These are phyloP conservation scores for Hydrotaea cyrtoneurina DNA, from an alignment of 2,888 invertebrate genomes.

Conservation along the genomic window DNA sequence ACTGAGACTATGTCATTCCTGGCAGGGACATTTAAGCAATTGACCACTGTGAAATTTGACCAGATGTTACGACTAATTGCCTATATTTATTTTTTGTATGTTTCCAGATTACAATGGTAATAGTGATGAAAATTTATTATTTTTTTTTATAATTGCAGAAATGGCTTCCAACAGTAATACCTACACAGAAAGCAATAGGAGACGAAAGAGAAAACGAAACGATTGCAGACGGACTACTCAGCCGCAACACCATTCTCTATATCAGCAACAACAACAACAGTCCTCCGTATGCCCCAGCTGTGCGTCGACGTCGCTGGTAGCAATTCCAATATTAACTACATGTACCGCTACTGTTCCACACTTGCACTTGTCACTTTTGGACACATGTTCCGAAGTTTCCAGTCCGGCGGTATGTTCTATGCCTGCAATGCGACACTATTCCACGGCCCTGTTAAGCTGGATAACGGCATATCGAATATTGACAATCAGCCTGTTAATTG, in stretches of 20 bases:
- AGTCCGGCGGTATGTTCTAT: background rate
- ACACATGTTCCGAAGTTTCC: slow-evolving; percentile 15
- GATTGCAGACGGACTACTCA: slow-evolving; percentile 27
- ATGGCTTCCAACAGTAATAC: slow-evolving; percentile 76
- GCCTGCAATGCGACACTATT: slow-evolving; percentile 39
- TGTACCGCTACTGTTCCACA: slow-evolving; percentile 16
- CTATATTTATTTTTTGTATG: too few relatives aligned
- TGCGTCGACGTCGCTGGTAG: background rate
- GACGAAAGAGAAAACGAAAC: slow-evolving; percentile 68
- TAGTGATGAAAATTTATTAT: too few relatives aligned
- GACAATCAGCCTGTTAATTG: slow-evolving; percentile 78
- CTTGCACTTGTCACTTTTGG: slow-evolving; percentile 6
- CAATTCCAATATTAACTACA: slow-evolving; percentile 4
- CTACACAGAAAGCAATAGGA: slow-evolving; percentile 58
- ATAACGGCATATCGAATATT: slow-evolving; percentile 78
- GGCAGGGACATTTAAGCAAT: too few relatives aligned
- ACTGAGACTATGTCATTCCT: too few relatives aligned
- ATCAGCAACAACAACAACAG: slow-evolving; percentile 37
- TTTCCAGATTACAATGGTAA: too few relatives aligned
- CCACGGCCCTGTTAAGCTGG: slow-evolving; percentile 72
- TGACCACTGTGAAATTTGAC: too few relatives aligned
- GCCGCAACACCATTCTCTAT: slow-evolving; percentile 56
- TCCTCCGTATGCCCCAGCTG: slow-evolving; percentile 54
- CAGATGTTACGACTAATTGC: too few relatives aligned
- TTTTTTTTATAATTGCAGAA: slow-evolving; percentile 71